These are phyloP conservation scores for Dasyprocta punctata DNA, from an alignment of 2,113 vertebrate genomes.

Conservation along the genomic window DNA sequence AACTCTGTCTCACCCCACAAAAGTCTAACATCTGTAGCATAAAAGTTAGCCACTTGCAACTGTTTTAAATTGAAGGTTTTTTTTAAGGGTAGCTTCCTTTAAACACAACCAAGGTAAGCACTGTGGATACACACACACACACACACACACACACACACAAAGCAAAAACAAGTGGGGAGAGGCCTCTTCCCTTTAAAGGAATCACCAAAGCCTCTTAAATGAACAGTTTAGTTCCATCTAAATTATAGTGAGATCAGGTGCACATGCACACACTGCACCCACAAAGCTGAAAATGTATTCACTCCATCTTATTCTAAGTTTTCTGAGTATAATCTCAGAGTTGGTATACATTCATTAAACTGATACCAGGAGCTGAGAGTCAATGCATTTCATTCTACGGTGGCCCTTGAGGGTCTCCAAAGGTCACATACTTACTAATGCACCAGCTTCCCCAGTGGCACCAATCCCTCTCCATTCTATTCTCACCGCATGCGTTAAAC, in stretches of 20 bases:
- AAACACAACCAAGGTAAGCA: slow-evolving; percentile 27
- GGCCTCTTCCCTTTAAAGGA: background rate
- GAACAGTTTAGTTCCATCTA: background rate
- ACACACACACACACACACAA: background rate
- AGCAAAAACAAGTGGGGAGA: background rate
- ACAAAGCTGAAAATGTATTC: background rate
- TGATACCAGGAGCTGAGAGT: background rate
- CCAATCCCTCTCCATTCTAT: background rate
- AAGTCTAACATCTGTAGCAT: background rate
- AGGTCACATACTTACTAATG: background rate
- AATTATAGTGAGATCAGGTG: background rate
- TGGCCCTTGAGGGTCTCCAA: background rate
- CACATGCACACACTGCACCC: background rate
- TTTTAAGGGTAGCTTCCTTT: background rate
- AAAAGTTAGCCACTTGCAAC: background rate
- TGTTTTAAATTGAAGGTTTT: background rate
- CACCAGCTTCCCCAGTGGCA: background rate
- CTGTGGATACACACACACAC: background rate
- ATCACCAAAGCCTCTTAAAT: background rate
- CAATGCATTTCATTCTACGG: background rate
- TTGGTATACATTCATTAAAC: background rate
- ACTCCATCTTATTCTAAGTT: background rate
- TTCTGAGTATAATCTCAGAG: background rate
- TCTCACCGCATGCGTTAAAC: background rate
- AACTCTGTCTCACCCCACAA: too few relatives aligned